Evolutionary conservation across 2,888 invertebrate genomes (phyloP), one percentile per base, ranked within the genome.

Genomic region (Oeneis ivallda): DNA sequence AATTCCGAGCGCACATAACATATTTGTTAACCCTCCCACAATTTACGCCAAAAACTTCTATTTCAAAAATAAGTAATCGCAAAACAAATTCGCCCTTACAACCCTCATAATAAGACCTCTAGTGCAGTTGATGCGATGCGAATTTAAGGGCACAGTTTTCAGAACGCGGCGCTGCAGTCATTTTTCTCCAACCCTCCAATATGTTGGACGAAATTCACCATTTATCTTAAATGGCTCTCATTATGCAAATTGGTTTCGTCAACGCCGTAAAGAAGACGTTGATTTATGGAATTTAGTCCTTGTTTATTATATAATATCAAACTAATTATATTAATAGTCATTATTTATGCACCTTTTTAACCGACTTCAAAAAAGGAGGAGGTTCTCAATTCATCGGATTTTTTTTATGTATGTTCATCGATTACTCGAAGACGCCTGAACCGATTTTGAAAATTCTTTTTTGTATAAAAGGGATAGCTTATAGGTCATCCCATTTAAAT

Each of bases 181-280:
- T 88, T 87, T 88, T 86, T 88, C 86, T 86, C 83, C 80, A 83
- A 83, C 82, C 84, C 78, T 81, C 71, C 87, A 89, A 89, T 89
- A 89, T 88, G 86, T 86, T 87, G 80, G 80, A 79, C 76, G 79
- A 80, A 81, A 79, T 78, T 76, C 75, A 76, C 79, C 79, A 84
- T 89, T 79, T 82, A 85, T 87, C 86, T 89, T 83, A 76, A 72
- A 76, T 78, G 79, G 76, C 75, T 79, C 76, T 82, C 78, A 86
- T 87, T 88, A 89, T 87, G 85, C 76, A 84, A 86, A 87, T 85
- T 67, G 65, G 64, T 71, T 68, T 65, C 47, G 53, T 65, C 32
- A 61, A 67, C 50, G 59, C 41, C 26, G 41, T 62, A 65, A 66
- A 66, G 63, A 63, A 19, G 45, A 56, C 32, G 19, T 52, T 60